Conservation (phyloP, 2,797 vertebrate genomes). For the Antennarius maculatus region DNA sequence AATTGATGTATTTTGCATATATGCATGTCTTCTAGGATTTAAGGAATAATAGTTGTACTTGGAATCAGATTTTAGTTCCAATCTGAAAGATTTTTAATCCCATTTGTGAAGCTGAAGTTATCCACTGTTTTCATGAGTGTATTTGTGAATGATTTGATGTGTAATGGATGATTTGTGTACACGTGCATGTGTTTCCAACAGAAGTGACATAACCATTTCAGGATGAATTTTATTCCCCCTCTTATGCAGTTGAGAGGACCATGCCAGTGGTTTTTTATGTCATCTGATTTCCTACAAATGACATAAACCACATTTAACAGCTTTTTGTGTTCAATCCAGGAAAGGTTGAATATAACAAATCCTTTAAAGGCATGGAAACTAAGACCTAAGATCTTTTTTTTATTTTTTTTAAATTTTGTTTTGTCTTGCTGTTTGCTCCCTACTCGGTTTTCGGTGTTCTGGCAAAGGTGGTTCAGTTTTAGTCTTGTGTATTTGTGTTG, state of each 20-base stretch:
- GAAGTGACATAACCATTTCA: constrained; percentile 31
- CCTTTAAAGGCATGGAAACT: neutral
- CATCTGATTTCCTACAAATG: neutral
- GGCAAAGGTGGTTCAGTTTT: neutral
- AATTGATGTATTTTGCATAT: constrained; percentile 78
- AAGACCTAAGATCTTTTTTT: neutral
- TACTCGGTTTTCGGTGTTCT: too few species aligned
- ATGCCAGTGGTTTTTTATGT: constrained; percentile 22
- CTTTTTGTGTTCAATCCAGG: neutral
- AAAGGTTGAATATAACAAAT: neutral
- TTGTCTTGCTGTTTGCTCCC: too few species aligned
- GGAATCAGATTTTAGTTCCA: constrained; percentile 60
- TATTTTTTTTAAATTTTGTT: neutral
- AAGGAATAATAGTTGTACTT: constrained; percentile 58
- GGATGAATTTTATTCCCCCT: constrained; percentile 9
- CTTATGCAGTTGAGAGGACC: constrained; percentile 24
- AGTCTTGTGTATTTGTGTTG: neutral
- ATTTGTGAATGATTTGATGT: constrained; percentile 43
- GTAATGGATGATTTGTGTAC: constrained; percentile 39
- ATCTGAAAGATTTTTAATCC: constrained; percentile 57
- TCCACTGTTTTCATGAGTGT: constrained; percentile 43
- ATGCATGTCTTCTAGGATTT: constrained; percentile 80
- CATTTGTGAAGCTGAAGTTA: constrained; percentile 24
- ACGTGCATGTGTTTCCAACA: constrained; percentile 21
- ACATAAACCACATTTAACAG: neutral